These are phyloP conservation scores for Phyllostomus hastatus DNA, from an alignment of 2,113 vertebrate species.

Conservation along the genomic window DNA sequence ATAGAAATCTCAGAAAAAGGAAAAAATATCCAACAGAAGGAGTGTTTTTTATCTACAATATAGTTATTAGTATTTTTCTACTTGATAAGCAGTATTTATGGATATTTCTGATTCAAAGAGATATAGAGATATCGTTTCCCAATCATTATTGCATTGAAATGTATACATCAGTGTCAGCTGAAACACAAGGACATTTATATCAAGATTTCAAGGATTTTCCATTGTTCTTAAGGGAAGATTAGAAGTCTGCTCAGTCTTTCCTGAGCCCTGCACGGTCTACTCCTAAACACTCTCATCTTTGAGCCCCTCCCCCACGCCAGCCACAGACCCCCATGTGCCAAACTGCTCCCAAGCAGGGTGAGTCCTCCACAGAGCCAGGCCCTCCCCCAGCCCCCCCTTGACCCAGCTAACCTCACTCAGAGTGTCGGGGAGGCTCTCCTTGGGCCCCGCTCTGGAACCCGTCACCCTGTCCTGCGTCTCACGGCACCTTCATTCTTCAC, in stretches of 20 bases:
- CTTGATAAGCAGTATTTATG: neutral
- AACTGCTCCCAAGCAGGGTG: neutral
- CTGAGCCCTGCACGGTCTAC: neutral
- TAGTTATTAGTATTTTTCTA: neutral
- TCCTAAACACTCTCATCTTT: neutral
- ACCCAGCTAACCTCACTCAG: neutral
- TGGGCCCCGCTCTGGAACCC: neutral
- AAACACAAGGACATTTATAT: neutral
- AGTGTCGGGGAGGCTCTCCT: neutral
- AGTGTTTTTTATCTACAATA: neutral
- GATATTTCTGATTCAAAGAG: neutral
- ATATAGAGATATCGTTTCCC: neutral
- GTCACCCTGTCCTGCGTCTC: neutral
- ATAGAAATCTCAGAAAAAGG: neutral
- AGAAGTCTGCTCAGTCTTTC: neutral
- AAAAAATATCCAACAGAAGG: neutral
- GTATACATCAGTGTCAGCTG: neutral
- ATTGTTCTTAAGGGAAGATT: neutral
- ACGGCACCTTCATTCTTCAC: neutral
- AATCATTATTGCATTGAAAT: neutral
- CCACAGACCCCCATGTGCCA: neutral
- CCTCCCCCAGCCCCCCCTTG: neutral
- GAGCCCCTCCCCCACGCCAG: neutral
- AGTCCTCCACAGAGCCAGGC: accelerated
- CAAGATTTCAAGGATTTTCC: neutral